These are phyloP conservation scores for Parnassius smintheus DNA, from an alignment of 2,888 invertebrate genomes.

Conservation along the genomic window DNA sequence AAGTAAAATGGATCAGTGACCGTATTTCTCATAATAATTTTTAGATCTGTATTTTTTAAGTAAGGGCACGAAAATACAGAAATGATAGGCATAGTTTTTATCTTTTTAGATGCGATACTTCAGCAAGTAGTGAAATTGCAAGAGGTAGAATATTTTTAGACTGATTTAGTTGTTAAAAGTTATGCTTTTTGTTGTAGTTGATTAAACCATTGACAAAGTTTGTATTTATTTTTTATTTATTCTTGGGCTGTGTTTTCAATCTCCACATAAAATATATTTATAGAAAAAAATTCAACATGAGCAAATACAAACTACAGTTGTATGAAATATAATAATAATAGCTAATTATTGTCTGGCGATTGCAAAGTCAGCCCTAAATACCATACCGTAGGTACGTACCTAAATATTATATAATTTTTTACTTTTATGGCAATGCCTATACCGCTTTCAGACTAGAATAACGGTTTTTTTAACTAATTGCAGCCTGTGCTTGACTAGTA, in stretches of 20 bases:
- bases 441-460: too few relatives aligned
- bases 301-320: not conserved
- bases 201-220: slow-evolving; percentile 71
- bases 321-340: not conserved
- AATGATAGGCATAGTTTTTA: slow-evolving; percentile 50
- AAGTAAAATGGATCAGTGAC: too few relatives aligned
- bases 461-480: too few relatives aligned
- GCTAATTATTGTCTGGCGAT: too few relatives aligned
- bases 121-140: slow-evolving; percentile 66
- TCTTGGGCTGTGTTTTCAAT: not conserved
- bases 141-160: slow-evolving; percentile 78
- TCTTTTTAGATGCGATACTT: slow-evolving; percentile 69
- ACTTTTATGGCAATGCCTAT: too few relatives aligned
- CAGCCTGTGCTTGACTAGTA: too few relatives aligned
- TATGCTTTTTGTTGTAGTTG: slow-evolving; percentile 80
- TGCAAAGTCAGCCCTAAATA: too few relatives aligned
- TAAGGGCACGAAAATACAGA: slow-evolving; percentile 38
- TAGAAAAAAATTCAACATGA: too few relatives aligned
- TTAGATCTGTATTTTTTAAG: slow-evolving; percentile 28
- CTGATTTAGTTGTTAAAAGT: slow-evolving; percentile 80
- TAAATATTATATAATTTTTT: too few relatives aligned
- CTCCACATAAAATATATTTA: too few relatives aligned
- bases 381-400: too few relatives aligned
- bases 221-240: slow-evolving; percentile 32
- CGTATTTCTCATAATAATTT: slow-evolving; percentile 25